Evolutionary conservation across 2,113 vertebrate species (phyloP).

Genomic region (Dipodomys merriami): DNA sequence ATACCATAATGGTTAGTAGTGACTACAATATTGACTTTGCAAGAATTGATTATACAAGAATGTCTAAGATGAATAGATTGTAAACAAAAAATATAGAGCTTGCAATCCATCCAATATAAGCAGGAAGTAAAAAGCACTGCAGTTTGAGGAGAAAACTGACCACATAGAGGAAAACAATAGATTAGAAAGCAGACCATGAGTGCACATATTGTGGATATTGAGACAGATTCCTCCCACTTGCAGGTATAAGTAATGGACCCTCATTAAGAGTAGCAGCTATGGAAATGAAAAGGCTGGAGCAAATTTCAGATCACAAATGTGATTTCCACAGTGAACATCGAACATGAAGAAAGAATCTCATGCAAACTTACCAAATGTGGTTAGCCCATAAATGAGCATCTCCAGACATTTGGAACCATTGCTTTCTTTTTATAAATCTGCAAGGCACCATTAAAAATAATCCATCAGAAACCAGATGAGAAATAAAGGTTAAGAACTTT

Average conservation of each 20-base stretch:
- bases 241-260: background rate
- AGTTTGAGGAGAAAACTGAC: background rate
- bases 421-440: conserved; percentile 41
- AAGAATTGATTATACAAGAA: background rate
- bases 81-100: background rate
- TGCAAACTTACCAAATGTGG: background rate
- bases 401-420: conserved; percentile 28
- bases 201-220: background rate
- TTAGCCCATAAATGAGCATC: background rate
- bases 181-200: background rate
- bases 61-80: background rate
- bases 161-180: background rate
- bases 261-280: background rate
- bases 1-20: background rate
- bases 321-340: background rate
- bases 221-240: background rate
- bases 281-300: background rate
- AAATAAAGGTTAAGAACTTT: conserved; percentile 74
- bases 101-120: background rate
- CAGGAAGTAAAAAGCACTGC: background rate
- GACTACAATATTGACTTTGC: background rate
- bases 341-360: background rate
- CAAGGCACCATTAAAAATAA: conserved; percentile 12
- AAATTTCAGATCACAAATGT: background rate
- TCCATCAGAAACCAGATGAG: conserved; percentile 61